A percentile compares a stretch with the other conserved stretches of the same genome.
Conservation (phyloP, 2,888 invertebrate species). For the Spodoptera picta region DNA sequence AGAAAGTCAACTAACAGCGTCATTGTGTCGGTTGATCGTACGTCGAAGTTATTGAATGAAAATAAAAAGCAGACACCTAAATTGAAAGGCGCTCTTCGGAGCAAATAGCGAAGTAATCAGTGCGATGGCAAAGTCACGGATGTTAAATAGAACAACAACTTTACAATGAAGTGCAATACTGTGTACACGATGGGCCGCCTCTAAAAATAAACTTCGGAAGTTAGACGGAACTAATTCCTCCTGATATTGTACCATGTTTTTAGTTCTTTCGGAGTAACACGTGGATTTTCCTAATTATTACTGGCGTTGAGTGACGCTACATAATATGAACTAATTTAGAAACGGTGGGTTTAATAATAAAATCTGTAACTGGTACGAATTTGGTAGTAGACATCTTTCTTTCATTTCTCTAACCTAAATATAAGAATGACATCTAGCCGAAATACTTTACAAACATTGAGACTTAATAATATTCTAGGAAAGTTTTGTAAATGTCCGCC, state of each 20-base stretch:
- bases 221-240: conserved; percentile 28
- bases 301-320: neutral
- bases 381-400: too few species aligned
- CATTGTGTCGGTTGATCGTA: conserved; percentile 16
- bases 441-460: too few species aligned
- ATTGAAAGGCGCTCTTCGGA: conserved; percentile 25
- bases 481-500: conserved; percentile 11
- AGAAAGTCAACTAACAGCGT: conserved; percentile 6
- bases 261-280: neutral
- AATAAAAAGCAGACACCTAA: conserved; percentile 31
- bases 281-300: conserved; percentile 14
- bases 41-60: conserved; percentile 25
- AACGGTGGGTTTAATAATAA: neutral
- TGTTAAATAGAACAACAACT: conserved; percentile 49
- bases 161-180: conserved; percentile 37
- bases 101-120: conserved; percentile 41
- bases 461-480: neutral
- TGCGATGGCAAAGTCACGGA: conserved; percentile 42
- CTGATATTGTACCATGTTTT: conserved; percentile 14
- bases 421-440: too few species aligned
- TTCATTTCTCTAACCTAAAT: too few species aligned
- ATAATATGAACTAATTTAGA: neutral
- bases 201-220: conserved; percentile 36
- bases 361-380: too few species aligned
- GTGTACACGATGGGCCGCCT: conserved; percentile 14